Evolutionary conservation across 2,888 invertebrate species (phyloP), one percentile per base, ranked within the genome.

Genomic region (Tubulanus polymorphus): DNA sequence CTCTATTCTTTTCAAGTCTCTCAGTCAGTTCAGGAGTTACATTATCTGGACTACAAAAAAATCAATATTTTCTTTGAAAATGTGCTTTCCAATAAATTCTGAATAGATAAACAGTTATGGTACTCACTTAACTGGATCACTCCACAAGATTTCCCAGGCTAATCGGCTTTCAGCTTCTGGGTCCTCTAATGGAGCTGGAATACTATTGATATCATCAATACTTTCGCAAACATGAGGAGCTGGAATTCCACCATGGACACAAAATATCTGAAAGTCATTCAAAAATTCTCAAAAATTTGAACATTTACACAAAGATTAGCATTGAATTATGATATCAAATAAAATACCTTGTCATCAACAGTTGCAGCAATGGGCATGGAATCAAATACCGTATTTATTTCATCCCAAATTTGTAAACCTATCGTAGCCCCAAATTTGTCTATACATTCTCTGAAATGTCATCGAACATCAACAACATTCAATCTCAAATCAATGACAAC

Each of bases 61-160:
- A 12, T 32, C n/a, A 10, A n/a, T 12, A n/a, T 32, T 32, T 32
- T 32, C 10, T 32, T n/a, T 32, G 35, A 32, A 32, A 32, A 32
- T 32, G 35, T 32, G 35, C 10, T 32, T n/a, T n/a, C n/a, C n/a
- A n/a, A n/a, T n/a, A n/a, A n/a, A n/a, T n/a, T n/a, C n/a, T n/a
- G n/a, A n/a, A n/a, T n/a, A n/a, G n/a, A n/a, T n/a, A n/a, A 15
- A 35, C 12, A 8, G n/a, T n/a, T n/a, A n/a, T n/a, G n/a, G n/a
- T n/a, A 50, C 55, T 51, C 62, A 73, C 73, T 71, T 72, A 41
- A 75, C 64, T 1, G 88, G 88, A 72, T 89, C 89, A 73, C 88
- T 89, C 89, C 89, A 89, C 79, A 89, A 81, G 25, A 89, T 78
- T 69, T 89, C 88, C 89, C 89, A 89, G 1, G 88, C 88, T 53